These are phyloP conservation scores for Trachurus trachurus DNA, from an alignment of 2,797 vertebrate genomes.

Conservation along the genomic window DNA sequence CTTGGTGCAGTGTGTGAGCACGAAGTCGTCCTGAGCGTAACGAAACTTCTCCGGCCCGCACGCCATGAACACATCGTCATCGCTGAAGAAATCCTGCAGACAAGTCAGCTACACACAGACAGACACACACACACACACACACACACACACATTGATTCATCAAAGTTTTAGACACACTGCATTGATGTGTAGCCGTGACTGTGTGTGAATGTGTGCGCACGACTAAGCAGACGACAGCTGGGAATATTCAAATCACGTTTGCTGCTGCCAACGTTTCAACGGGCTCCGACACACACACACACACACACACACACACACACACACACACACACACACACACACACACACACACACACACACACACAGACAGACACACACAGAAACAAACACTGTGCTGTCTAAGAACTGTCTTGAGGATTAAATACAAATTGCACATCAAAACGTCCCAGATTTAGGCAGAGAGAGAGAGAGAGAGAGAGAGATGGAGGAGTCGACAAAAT, in stretches of 20 bases:
- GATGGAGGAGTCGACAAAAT: background rate
- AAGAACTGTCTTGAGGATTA: conserved; percentile 59
- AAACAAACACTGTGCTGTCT: conserved; percentile 11
- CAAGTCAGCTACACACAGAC: conserved; percentile 89
- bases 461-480: background rate
- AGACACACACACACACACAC: conserved; percentile 16
- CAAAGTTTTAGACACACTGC: background rate
- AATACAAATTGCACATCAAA: conserved; percentile 40
- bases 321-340: conserved; percentile 2
- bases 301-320: background rate
- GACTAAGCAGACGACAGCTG: conserved; percentile 46
- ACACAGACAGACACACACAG: background rate
- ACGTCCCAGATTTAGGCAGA: conserved; percentile 38
- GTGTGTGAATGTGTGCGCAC: conserved; percentile 2
- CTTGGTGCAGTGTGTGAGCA: conserved; percentile 93
- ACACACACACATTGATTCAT: conserved; percentile 20
- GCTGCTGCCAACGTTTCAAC: conserved; percentile 1
- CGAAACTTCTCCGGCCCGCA: conserved; percentile 97
- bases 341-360: conserved; percentile 8
- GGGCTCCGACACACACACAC: conserved; percentile 3
- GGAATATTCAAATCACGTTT: conserved; percentile 32
- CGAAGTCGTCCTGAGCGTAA: conserved; percentile 97
- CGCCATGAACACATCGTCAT: conserved; percentile 97
- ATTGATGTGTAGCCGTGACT: background rate
- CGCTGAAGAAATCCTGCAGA: conserved; percentile 97